phyloP scores from a whole-genome alignment of 2,797 vertebrate genomes.

The Trachurus trachurus region DNA sequence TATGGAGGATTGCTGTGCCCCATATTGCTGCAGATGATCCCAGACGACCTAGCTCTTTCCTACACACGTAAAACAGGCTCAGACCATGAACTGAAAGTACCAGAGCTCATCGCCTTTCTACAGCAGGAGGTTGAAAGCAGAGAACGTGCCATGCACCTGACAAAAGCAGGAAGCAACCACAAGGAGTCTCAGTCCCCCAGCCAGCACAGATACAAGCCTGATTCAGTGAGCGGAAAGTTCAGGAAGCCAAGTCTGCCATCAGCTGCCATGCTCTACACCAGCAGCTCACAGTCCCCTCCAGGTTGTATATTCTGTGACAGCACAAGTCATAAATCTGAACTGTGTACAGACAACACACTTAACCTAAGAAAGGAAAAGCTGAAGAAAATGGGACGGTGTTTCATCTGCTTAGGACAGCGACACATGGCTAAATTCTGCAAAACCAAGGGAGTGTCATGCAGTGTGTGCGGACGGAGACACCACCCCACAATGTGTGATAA shows the following conservation, averaged over 20 bases:
- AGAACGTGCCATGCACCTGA: background rate
- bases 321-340: conserved; percentile 9
- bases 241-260: background rate
- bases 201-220: background rate
- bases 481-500: conserved; percentile 2
- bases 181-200: background rate
- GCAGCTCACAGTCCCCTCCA: background rate
- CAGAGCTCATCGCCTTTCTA: background rate
- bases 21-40: conserved; percentile 12
- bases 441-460: background rate
- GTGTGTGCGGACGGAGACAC: background rate
- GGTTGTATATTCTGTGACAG: conserved; percentile 3
- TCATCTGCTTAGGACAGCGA: background rate
- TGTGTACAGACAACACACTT: background rate
- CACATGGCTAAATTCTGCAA: conserved; percentile 6
- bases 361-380: background rate
- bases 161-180: background rate
- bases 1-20: conserved; percentile 12
- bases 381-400: conserved; percentile 12
- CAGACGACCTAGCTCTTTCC: background rate
- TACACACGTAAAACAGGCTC: background rate
- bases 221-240: too few species aligned
- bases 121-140: background rate
- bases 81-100: background rate
- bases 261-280: background rate